Base-by-base conservation (phyloP, 2,113 vertebrate species). In the Ramphastos sulfuratus region DNA sequence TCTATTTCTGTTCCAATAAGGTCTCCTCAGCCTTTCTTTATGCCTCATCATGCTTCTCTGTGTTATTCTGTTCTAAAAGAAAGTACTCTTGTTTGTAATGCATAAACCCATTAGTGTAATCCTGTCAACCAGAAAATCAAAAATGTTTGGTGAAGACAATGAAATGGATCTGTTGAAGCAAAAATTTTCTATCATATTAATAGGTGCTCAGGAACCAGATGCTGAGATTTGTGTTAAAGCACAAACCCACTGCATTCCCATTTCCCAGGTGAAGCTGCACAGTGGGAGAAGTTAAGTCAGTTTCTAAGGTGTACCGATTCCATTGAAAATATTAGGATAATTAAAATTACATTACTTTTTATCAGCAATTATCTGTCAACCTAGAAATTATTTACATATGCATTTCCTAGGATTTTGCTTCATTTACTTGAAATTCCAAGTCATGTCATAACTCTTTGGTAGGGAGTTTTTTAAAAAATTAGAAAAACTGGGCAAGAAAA, bases 81-180 rank as follows among this genome's bases (percentile, higher is more conserved):
- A 71, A 89, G 37, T 27, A n/a, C 17, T 87, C 8, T 14, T 59
- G 6, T 35, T 75, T 70, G 31, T 27, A 59, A 70, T 71, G 54
- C 18, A 74, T 64, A 74, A 83, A 8, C 30, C 63, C 33, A 58
- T 82, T 70, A 80, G 24, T 73, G 63, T 76, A 67, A 60, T 50
- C 27, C 63, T 85, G 48, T 82, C 81, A 87, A 63, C 15, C 69
- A 93, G 70, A 80, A 95, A 93, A 86, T 55, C 9, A 87, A 67
- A 94, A 84, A 10, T 12, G 6, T 3, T 33, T 70, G 24, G 8
- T 87, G 24, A 89, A 37, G 54, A 72, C 37, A 64, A 60, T 55
- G n/a, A 67, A 75, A 92, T 18, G 11, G 12, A 63, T 82, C 56
- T 71, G 23, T 13, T 81, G 54, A 77, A 93, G 44, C 21, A 90